Percentiles rank a stretch among this genome's conserved stretches.
These are phyloP conservation scores for Pogonophryne albipinna DNA, from an alignment of 2,797 vertebrate species.

Conservation along the genomic window DNA sequence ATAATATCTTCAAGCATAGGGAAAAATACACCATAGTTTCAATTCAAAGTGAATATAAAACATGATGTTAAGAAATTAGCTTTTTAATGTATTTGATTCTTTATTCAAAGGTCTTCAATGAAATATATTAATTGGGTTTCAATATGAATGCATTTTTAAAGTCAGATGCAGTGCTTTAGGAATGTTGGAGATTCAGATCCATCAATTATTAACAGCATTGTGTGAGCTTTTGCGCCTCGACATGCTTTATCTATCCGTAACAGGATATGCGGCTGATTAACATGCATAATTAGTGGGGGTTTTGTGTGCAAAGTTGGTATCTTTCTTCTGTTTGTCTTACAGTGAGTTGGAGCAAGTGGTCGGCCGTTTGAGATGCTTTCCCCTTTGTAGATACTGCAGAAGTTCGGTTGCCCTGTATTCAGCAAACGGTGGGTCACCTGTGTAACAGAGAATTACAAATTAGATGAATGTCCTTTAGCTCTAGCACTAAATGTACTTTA, in stretches of 20 bases:
- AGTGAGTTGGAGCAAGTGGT: slow-evolving; percentile 86
- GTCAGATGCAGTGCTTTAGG: not conserved
- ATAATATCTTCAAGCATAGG: no score
- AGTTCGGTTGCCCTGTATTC: slow-evolving; percentile 85
- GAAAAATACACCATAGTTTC: no score
- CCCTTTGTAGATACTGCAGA: slow-evolving; percentile 89
- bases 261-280: not conserved
- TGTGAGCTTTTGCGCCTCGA: not conserved
- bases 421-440: slow-evolving; percentile 93
- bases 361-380: slow-evolving; percentile 86
- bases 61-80: no score
- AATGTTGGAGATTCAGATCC: not conserved
- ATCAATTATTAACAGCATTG: not conserved
- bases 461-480: not conserved
- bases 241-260: not conserved
- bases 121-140: no score
- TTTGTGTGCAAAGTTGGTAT: not conserved
- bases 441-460: not conserved
- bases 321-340: slow-evolving; percentile 77
- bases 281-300: not conserved
- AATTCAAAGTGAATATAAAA: no score
- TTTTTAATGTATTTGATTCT: no score
- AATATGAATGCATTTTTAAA: not conserved
- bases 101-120: no score
- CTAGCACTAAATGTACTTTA: not conserved